These are phyloP conservation scores for Megalonaias nervosa DNA, from an alignment of 1,140 invertebrate genomes.

Conservation along the genomic window DNA sequence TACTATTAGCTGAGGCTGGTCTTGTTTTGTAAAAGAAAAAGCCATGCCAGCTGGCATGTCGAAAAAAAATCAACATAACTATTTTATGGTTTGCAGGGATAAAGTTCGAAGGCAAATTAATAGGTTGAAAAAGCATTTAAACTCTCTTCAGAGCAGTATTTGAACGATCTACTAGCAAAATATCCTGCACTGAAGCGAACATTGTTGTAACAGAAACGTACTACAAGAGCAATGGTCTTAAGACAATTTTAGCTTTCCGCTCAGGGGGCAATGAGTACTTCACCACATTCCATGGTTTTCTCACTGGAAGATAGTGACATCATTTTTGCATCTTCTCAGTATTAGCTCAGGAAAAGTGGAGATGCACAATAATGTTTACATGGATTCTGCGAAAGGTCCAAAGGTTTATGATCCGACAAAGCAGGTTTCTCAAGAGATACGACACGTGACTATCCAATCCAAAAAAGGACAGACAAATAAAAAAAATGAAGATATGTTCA, in stretches of 20 bases:
- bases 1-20: background rate
- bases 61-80: no score
- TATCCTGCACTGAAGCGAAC: constrained; percentile 3
- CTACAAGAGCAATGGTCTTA: constrained; percentile 7
- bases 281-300: constrained; percentile 21
- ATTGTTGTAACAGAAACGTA: background rate
- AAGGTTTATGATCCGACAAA: background rate
- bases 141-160: constrained; percentile 9
- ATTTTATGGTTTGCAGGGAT: constrained; percentile 17
- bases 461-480: no score
- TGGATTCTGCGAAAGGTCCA: background rate
- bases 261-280: constrained; percentile 30
- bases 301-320: no score
- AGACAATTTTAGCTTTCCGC: constrained; percentile 6
- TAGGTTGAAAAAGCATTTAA: background rate
- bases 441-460: background rate
- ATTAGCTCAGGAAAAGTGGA: no score
- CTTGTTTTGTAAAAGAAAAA: background rate
- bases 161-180: constrained; percentile 1
- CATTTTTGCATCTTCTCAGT: no score
- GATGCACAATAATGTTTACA: background rate
- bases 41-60: background rate
- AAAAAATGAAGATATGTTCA: constrained; percentile 12
- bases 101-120: constrained; percentile 5
- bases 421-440: no score